Conservation (phyloP, 2,888 invertebrate genomes). For the Steinernema carpocapsae region DNA sequence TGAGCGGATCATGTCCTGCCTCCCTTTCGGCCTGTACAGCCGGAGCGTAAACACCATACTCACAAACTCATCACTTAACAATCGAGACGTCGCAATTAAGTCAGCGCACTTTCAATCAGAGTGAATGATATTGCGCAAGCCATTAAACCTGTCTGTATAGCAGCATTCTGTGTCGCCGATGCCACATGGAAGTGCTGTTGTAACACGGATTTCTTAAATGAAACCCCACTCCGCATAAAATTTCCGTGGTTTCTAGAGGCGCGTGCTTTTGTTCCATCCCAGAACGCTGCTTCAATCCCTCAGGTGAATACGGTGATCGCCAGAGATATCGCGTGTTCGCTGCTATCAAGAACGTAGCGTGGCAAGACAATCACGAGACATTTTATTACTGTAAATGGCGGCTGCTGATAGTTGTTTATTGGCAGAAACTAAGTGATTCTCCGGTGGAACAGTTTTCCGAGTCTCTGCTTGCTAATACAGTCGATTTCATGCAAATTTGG, state of each 20-base stretch:
- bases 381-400: background rate
- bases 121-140: conserved; percentile 25
- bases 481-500: conserved; percentile 23
- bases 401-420: conserved; percentile 5
- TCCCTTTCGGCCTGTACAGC: background rate
- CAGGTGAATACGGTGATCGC: no score
- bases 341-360: no score
- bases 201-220: background rate
- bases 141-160: conserved; percentile 29
- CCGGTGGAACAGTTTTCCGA: background rate
- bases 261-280: no score
- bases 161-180: conserved; percentile 25
- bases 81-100: conserved; percentile 22
- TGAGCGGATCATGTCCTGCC: no score
- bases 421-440: background rate
- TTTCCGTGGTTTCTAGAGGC: no score
- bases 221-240: background rate
- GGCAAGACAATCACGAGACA: background rate
- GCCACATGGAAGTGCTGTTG: conserved; percentile 27
- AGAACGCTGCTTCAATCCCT: no score
- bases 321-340: no score
- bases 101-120: conserved; percentile 32
- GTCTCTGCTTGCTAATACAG: conserved; percentile 1
- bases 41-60: conserved; percentile 7
- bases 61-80: background rate